Conservation (phyloP, 2,888 invertebrate species). For the Notocelia uddmanniana region DNA sequence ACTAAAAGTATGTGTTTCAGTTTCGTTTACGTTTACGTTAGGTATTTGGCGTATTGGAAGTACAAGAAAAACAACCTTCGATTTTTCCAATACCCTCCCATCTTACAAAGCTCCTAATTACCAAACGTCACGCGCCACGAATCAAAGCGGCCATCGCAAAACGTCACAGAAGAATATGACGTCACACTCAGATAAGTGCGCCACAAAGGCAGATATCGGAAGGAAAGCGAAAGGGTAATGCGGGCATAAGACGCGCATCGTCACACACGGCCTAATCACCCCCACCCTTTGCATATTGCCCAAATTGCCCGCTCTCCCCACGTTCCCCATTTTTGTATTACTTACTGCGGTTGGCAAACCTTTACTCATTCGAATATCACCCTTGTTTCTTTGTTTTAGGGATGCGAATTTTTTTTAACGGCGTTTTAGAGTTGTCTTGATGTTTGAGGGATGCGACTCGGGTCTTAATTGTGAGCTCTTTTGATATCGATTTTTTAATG, state of each 20-base stretch:
- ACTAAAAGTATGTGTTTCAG: too few species aligned
- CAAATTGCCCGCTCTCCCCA: constrained; percentile 79
- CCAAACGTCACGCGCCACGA: constrained; percentile 26
- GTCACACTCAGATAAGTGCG: constrained; percentile 41
- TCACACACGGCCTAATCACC: constrained; percentile 85
- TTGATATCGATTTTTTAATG: constrained; percentile 68
- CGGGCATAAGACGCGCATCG: constrained; percentile 86
- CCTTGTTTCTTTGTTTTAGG: constrained; percentile 54
- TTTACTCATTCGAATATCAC: constrained; percentile 54
- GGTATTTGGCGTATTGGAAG: background rate
- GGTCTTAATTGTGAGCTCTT: constrained; percentile 80
- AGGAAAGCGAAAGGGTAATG: constrained; percentile 86
- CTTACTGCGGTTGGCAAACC: constrained; percentile 49
- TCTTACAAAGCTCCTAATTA: constrained; percentile 5
- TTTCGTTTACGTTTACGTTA: too few species aligned
- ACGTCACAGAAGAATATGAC: constrained; percentile 17
- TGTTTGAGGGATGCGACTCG: constrained; percentile 80
- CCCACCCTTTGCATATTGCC: constrained; percentile 83
- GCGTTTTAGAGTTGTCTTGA: constrained; percentile 55
- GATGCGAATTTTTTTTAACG: constrained; percentile 39
- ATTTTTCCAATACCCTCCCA: constrained; percentile 3
- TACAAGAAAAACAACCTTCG: background rate
- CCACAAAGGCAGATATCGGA: constrained; percentile 84
- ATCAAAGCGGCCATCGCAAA: constrained; percentile 37
- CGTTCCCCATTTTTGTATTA: constrained; percentile 51